phyloP scores from a whole-genome alignment of 2,113 vertebrate genomes.

The Cygnus atratus region DNA sequence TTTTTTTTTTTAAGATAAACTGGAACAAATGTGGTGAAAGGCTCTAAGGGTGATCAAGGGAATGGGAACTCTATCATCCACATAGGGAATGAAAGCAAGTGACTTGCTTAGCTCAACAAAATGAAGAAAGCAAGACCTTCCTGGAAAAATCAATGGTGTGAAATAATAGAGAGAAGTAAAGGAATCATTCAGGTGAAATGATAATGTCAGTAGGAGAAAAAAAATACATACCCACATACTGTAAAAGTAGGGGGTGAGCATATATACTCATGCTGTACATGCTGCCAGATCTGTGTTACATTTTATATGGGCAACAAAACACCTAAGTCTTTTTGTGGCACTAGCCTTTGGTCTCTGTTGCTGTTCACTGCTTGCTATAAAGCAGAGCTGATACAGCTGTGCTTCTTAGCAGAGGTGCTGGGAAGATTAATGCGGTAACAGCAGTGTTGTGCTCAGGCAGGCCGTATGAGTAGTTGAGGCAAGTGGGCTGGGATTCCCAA shows the following conservation, averaged over 20 bases:
- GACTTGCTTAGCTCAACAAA: background rate
- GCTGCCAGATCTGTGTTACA: background rate
- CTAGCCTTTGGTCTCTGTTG: background rate
- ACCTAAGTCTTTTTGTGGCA: background rate
- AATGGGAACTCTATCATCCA: background rate
- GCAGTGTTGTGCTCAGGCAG: background rate
- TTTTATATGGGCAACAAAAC: background rate
- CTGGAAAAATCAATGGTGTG: background rate
- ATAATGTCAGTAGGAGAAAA: background rate
- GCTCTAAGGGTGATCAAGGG: background rate
- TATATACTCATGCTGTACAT: accelerated
- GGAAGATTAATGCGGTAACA: background rate
- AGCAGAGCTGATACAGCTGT: background rate
- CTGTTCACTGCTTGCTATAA: background rate
- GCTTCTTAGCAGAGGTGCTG: background rate
- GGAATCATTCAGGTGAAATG: background rate
- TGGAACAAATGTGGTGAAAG: conserved; percentile 28
- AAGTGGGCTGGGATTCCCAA: background rate
- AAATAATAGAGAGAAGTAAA: background rate
- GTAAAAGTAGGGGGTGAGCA: background rate
- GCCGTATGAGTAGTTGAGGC: accelerated
- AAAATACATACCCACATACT: accelerated
- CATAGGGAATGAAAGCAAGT: background rate
- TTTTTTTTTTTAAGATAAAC: background rate
- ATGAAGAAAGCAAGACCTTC: background rate